Conservation (phyloP, 2,797 vertebrate genomes). For the Coccyzus lansbergi region DNA sequence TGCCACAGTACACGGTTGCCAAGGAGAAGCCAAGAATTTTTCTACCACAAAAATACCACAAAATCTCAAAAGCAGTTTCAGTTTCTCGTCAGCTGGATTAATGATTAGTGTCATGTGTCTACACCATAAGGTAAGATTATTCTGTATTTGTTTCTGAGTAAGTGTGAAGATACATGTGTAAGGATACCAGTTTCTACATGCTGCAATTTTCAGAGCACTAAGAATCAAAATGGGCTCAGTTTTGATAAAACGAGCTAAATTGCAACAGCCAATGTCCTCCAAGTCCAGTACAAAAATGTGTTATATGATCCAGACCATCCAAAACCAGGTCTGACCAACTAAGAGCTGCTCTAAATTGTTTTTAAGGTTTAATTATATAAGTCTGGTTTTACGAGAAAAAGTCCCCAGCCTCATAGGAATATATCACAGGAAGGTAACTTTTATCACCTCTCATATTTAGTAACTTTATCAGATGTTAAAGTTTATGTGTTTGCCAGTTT, state of each 20-base stretch:
- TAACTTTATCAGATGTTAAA: conserved; percentile 27
- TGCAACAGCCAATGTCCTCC: conserved; percentile 67
- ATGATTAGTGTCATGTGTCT: conserved; percentile 67
- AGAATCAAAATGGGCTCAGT: conserved; percentile 45
- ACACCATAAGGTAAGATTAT: conserved; percentile 63
- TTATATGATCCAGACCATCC: conserved; percentile 20
- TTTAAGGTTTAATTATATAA: conserved; percentile 13
- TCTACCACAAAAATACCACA: conserved; percentile 82
- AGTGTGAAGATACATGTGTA: conserved; percentile 40
- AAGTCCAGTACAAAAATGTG: conserved; percentile 59
- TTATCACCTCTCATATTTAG: conserved; percentile 61
- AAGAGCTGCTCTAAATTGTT: conserved; percentile 36
- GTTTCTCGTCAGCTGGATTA: conserved; percentile 72
- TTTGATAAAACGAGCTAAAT: conserved; percentile 59
- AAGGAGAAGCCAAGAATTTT: conserved; percentile 80
- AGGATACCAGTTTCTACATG: conserved; percentile 43
- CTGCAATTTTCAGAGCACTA: conserved; percentile 28
- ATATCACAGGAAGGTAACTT: conserved; percentile 41
- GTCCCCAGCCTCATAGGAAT: conserved; percentile 39
- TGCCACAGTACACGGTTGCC: conserved; percentile 79
- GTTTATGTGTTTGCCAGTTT: conserved; percentile 52
- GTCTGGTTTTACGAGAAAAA: conserved; percentile 44
- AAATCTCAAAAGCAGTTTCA: conserved; percentile 81
- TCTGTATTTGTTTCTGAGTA: conserved; percentile 43
- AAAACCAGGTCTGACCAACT: conserved; percentile 38